Evolutionary conservation across 2,113 vertebrate genomes (phyloP).

Genomic region (Onychorhynchus coronatus): DNA sequence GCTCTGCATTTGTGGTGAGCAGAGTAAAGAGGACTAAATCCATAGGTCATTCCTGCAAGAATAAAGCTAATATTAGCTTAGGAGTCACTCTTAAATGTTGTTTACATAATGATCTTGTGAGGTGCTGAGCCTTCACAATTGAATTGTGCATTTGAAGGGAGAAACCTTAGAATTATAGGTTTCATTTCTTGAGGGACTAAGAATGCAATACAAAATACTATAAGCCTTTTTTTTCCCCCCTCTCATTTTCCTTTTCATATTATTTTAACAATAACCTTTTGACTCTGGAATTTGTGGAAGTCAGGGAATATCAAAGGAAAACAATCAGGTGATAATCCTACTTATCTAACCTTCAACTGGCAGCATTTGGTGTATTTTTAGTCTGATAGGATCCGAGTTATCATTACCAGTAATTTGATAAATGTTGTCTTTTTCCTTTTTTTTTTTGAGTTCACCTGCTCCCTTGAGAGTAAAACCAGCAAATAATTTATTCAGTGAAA

Average conservation of each 20-base stretch:
- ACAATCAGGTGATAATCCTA: background rate
- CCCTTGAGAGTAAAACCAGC: background rate
- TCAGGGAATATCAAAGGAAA: background rate
- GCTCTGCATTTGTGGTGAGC: background rate
- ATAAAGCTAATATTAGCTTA: background rate
- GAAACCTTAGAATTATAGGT: background rate
- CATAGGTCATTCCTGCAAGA: background rate
- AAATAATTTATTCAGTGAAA: background rate
- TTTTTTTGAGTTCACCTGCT: background rate
- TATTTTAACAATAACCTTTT: background rate
- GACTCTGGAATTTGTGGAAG: background rate
- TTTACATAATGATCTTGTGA: background rate
- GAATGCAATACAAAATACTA: background rate
- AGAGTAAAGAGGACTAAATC: background rate
- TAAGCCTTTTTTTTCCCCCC: background rate
- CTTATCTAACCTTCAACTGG: background rate
- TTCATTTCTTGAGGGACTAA: background rate
- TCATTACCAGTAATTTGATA: background rate
- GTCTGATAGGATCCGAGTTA: background rate
- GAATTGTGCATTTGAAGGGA: background rate
- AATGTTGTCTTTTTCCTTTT: background rate
- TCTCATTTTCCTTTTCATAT: background rate
- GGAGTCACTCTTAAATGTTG: background rate
- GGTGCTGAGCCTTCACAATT: background rate
- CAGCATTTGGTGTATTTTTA: background rate